Base-by-base conservation (phyloP, 1,140 invertebrate genomes). In the Nautilus pompilius region DNA sequence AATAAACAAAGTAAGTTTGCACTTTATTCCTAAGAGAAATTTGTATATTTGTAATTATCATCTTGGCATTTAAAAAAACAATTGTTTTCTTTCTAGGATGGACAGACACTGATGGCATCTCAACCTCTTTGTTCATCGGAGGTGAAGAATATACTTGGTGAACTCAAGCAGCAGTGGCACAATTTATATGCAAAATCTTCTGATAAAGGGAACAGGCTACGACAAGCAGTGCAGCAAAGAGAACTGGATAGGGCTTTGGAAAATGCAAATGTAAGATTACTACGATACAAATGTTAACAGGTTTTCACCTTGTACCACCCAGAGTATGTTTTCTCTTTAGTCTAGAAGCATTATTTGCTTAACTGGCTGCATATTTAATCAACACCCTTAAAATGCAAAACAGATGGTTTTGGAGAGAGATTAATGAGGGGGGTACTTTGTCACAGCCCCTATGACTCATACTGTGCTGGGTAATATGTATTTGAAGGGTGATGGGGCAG, bases 71-170 rank as follows among this genome's bases (percentile, higher is more conserved):
- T 20, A 86, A 87, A 48, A 80, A 86, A 87, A 74, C 80, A 75
- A 78, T 60, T 28, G 65, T 34, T 51, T 49, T 54, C 45, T 63
- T 75, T 70, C 15, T 94, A 98, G 82, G 95, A 92, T 49, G 97
- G 97, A 24, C 89, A 90, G 65, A 94, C 95, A 79, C 96, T 99
- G 93, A 96, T 99, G 70, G 90, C 90, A 51, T 90, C 95, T 65
- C 89, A 90, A 68, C 97, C 99, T 81, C 98, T 96, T 84, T 91
- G 92, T 3, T 92, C 93, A 17, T 93, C 96, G 72, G 89, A 91
- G 15, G 98, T 99, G 76, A 85, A 87, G 76, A 70, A 88, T 28
- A 99, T 98, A 80, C 88, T 93, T 49, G 88, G 90, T 0, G 95
- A 98, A 84, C 95, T 98, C 71, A 88, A 92, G 49, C 87, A 89